These are phyloP conservation scores for Euplexia lucipara DNA, from an alignment of 2,888 invertebrate species.

Conservation along the genomic window DNA sequence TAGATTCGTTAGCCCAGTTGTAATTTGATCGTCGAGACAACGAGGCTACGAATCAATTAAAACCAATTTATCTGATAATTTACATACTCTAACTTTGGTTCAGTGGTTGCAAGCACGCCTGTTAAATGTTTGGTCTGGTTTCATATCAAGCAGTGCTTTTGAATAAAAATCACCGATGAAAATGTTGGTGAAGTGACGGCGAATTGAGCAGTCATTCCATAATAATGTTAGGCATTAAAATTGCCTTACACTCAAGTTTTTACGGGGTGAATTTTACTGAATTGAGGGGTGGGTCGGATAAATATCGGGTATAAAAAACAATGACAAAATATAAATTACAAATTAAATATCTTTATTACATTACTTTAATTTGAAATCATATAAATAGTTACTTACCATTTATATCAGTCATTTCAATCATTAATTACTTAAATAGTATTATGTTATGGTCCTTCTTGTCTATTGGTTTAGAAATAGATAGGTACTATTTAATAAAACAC, in stretches of 20 bases:
- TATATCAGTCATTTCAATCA: not conserved
- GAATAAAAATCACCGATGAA: too few species aligned
- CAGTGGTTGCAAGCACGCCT: not conserved
- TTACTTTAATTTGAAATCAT: not conserved
- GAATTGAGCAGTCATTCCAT: too few species aligned
- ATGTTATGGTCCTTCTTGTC: not conserved
- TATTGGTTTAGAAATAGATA: not conserved
- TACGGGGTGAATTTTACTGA: too few species aligned
- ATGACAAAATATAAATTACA: not conserved
- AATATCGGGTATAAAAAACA: too few species aligned
- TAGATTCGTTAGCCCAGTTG: slow-evolving; percentile 35
- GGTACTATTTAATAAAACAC: not conserved
- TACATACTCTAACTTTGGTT: slow-evolving; percentile 31
- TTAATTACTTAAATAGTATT: not conserved
- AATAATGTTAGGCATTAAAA: too few species aligned
- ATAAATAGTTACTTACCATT: slow-evolving; percentile 8
- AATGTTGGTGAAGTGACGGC: too few species aligned
- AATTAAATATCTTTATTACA: slow-evolving; percentile 8
- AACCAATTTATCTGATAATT: slow-evolving; percentile 48
- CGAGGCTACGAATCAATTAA: slow-evolving; percentile 51
- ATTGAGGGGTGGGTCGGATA: too few species aligned
- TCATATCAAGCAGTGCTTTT: too few species aligned
- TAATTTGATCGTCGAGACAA: slow-evolving; percentile 47
- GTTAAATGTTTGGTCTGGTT: not conserved
- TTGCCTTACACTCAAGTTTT: too few species aligned